Base-by-base conservation (phyloP, 2,888 invertebrate species). In the Scaptodrosophila latifasciaeformis region DNA sequence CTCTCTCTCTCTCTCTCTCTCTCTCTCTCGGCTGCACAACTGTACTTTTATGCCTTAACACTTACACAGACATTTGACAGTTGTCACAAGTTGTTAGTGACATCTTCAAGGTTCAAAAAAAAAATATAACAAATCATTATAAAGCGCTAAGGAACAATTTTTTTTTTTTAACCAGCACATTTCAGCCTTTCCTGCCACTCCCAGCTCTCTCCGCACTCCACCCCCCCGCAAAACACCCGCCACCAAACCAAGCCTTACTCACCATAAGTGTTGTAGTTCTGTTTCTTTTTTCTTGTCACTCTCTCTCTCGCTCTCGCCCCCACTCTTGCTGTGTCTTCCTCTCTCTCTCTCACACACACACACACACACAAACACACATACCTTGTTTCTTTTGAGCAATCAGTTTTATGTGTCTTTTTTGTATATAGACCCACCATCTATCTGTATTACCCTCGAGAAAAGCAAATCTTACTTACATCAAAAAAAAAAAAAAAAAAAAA, bases 71-170 rank as follows among this genome's bases (percentile, higher is more conserved):
- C 50, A 46, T 40, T 30, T 39, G 29, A 59, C 18, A 46, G n/a
- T n/a, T n/a, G n/a, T n/a, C 59, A 48, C 47, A 67, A 57, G 56
- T 69, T 63, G 51, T 49, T 30, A 48, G 55, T 47, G 31, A 40
- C 27, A 54, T 27, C 40, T 30, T 13, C 29, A n/a, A n/a, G n/a
- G n/a, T n/a, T n/a, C n/a, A n/a, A n/a, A n/a, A n/a, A n/a, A n/a
- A n/a, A n/a, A n/a, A n/a, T n/a, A n/a, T n/a, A n/a, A n/a, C n/a
- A n/a, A n/a, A n/a, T n/a, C n/a, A n/a, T n/a, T n/a, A n/a, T n/a
- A n/a, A n/a, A n/a, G n/a, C n/a, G n/a, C n/a, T n/a, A n/a, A n/a
- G n/a, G n/a, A n/a, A n/a, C n/a, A n/a, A n/a, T n/a, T n/a, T n/a
- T n/a, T n/a, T 27, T 27, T 27, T 27, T 6, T 27, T 9, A 27